Conservation (phyloP, 2,113 vertebrate species). For the Archocentrus centrarchus region DNA sequence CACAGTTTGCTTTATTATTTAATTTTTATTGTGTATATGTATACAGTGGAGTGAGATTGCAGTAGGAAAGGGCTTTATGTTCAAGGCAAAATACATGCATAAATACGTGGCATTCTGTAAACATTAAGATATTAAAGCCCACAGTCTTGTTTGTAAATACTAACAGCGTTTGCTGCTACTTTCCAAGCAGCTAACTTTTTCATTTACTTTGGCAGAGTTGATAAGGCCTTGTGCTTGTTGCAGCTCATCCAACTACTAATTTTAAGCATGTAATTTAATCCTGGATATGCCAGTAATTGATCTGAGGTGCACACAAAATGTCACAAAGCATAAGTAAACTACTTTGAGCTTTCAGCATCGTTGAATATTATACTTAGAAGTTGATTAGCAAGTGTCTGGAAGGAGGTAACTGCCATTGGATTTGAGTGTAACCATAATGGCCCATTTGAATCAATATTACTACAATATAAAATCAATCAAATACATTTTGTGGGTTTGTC, state of each 20-base stretch:
- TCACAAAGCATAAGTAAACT: neutral
- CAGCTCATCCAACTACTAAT: neutral
- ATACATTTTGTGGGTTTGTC: neutral
- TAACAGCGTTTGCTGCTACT: neutral
- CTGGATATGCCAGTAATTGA: slow-evolving; percentile 5
- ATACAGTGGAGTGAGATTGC: neutral
- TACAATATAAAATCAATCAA: neutral
- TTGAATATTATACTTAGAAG: neutral
- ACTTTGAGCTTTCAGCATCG: neutral
- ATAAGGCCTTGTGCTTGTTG: slow-evolving; percentile 7
- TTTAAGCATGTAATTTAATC: slow-evolving; percentile 5
- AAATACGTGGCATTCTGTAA: neutral
- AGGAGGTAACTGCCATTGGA: neutral
- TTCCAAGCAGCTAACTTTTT: neutral
- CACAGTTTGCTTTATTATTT: neutral
- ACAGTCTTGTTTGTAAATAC: neutral
- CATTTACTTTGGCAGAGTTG: slow-evolving; percentile 25
- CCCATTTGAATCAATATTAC: neutral
- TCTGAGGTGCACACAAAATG: neutral
- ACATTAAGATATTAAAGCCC: neutral
- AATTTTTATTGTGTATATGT: neutral
- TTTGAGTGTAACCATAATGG: neutral
- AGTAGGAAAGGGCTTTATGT: neutral
- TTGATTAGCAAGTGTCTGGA: neutral
- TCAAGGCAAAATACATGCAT: neutral